Conservation (phyloP, 2,888 invertebrate genomes). For the Cryptocephalus moraei region DNA sequence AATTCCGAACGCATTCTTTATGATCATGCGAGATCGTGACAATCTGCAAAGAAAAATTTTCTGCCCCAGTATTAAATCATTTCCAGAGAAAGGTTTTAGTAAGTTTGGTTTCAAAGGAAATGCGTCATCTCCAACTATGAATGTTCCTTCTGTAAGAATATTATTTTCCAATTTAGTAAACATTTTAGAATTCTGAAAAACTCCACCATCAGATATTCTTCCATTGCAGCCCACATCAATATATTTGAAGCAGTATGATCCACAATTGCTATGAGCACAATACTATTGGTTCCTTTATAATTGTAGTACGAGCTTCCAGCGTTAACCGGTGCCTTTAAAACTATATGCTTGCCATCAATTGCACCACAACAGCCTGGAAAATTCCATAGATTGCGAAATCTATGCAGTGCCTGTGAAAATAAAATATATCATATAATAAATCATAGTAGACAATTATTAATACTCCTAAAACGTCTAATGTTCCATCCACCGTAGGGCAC, state of each 20-base stretch:
- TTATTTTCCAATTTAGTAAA: conserved; percentile 5
- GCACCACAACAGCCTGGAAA: conserved; percentile 17
- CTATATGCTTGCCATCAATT: conserved; percentile 16
- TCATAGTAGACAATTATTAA: too few relatives aligned
- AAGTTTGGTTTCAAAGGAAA: conserved; percentile 14
- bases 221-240: conserved; percentile 15
- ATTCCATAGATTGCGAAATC: conserved; percentile 10
- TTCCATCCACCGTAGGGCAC: too few relatives aligned
- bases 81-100: conserved; percentile 8
- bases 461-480: too few relatives aligned
- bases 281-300: conserved; percentile 14
- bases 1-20: conserved; percentile 9
- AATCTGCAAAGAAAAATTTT: conserved; percentile 3
- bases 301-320: conserved; percentile 16
- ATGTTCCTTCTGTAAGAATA: conserved; percentile 7
- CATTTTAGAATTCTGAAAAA: conserved; percentile 10
- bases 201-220: conserved; percentile 12
- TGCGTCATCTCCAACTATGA: conserved; percentile 17
- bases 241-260: conserved; percentile 16
- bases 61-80: neutral
- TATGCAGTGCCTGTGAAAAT: too few relatives aligned
- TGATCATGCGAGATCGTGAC: conserved; percentile 6
- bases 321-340: conserved; percentile 14
- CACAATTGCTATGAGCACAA: conserved; percentile 16
- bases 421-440: too few relatives aligned